Conservation (phyloP, 2,888 invertebrate genomes). For the Macaria notata region DNA sequence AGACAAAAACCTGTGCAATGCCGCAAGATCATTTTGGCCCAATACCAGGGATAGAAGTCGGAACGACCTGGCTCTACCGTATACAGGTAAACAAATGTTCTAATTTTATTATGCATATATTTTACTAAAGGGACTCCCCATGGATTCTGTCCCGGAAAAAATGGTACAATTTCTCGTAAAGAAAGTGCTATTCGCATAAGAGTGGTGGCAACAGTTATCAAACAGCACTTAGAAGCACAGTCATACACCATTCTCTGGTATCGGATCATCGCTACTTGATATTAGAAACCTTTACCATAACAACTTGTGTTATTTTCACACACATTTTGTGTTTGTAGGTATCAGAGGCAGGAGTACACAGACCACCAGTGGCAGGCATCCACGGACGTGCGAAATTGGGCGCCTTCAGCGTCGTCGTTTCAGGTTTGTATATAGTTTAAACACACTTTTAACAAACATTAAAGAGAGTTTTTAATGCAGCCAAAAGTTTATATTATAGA, state of each 20-base stretch:
- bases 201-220: too few species aligned
- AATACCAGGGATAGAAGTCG: constrained; percentile 92
- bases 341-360: constrained; percentile 91
- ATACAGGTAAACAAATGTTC: constrained; percentile 78
- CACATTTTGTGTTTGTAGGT: constrained; percentile 62
- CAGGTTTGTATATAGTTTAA: constrained; percentile 52
- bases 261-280: too few species aligned
- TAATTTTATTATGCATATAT: not conserved
- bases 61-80: constrained; percentile 90
- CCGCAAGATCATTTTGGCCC: constrained; percentile 90
- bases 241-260: too few species aligned
- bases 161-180: too few species aligned
- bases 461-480: too few species aligned
- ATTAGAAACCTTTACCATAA: too few species aligned
- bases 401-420: constrained; percentile 90
- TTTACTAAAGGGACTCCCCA: too few species aligned
- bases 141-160: not conserved
- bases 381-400: constrained; percentile 90
- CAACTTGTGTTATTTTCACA: not conserved
- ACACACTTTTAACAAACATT: too few species aligned
- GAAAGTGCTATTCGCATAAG: too few species aligned
- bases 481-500: too few species aligned
- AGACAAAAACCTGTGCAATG: constrained; percentile 75
- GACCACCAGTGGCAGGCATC: constrained; percentile 92
- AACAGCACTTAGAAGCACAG: too few species aligned